Conservation (phyloP, 2,888 invertebrate genomes). For the Aelia acuminata region DNA sequence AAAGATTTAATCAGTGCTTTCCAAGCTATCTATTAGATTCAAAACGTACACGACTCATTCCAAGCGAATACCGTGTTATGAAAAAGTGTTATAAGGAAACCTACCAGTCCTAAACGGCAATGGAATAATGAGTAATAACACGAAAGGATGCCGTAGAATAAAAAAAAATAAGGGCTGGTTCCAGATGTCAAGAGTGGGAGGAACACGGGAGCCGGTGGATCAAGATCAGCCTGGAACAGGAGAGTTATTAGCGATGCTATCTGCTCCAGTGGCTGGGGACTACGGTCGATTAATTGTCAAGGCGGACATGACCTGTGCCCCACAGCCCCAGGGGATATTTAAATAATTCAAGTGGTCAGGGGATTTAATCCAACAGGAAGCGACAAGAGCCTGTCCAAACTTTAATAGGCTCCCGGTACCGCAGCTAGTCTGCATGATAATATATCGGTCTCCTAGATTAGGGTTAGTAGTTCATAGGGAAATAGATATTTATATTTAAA, state of each 20-base stretch:
- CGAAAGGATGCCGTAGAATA: neutral
- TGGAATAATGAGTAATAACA: constrained; percentile 14
- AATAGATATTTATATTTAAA: neutral
- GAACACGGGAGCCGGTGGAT: constrained; percentile 35
- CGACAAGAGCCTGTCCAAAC: neutral
- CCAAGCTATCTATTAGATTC: neutral
- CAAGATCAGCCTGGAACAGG: constrained; percentile 15
- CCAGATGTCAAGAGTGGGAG: constrained; percentile 39
- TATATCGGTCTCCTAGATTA: neutral
- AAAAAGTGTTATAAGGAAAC: constrained; percentile 9
- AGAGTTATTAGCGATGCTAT: constrained; percentile 45
- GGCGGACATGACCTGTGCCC: constrained; percentile 41
- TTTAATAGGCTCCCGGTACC: neutral
- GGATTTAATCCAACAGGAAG: neutral
- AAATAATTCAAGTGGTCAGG: constrained; percentile 36
- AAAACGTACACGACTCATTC: neutral
- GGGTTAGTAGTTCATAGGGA: neutral
- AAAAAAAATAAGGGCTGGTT: neutral
- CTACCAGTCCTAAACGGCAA: neutral
- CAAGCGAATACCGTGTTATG: neutral
- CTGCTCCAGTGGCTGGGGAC: constrained; percentile 11
- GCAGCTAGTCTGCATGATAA: neutral
- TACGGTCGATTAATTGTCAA: constrained; percentile 16
- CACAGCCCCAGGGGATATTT: neutral
- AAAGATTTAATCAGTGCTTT: neutral